A percentile compares a stretch with the other conserved stretches of the same genome.
These are phyloP conservation scores for Chelon labrosus DNA, from an alignment of 2,797 vertebrate species.

Conservation along the genomic window DNA sequence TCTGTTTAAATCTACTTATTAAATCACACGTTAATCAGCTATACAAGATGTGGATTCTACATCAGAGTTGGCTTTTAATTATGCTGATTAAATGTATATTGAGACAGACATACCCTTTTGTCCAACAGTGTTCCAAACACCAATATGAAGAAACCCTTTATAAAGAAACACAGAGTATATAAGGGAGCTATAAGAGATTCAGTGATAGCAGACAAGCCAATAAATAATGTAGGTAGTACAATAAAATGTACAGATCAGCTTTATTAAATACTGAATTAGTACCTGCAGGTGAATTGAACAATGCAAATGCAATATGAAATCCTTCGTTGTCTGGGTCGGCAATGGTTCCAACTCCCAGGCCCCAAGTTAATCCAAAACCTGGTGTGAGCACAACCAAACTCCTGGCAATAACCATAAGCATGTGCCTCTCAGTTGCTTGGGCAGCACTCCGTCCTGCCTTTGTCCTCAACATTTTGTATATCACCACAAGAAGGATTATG, in stretches of 20 bases:
- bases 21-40: background rate
- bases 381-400: constrained; percentile 91
- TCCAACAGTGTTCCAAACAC: constrained; percentile 78
- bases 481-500: constrained; percentile 86
- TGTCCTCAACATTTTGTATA: constrained; percentile 88
- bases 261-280: constrained; percentile 14
- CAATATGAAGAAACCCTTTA: constrained; percentile 79
- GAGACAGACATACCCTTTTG: constrained; percentile 65
- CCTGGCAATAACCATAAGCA: constrained; percentile 86
- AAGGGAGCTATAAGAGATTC: background rate
- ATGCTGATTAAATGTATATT: background rate
- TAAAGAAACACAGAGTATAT: constrained; percentile 27
- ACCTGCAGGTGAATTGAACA: constrained; percentile 85
- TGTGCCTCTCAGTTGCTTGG: constrained; percentile 81
- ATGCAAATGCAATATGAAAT: constrained; percentile 74
- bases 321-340: background rate
- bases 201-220: too few relatives aligned
- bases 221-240: too few relatives aligned
- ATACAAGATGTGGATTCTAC: background rate
- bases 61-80: too few relatives aligned
- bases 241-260: too few relatives aligned
- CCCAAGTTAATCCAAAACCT: constrained; percentile 93
- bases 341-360: constrained; percentile 86
- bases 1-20: too few relatives aligned
- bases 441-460: constrained; percentile 77